phyloP scores from a whole-genome alignment of 2,113 vertebrate genomes.

The human region DNA sequence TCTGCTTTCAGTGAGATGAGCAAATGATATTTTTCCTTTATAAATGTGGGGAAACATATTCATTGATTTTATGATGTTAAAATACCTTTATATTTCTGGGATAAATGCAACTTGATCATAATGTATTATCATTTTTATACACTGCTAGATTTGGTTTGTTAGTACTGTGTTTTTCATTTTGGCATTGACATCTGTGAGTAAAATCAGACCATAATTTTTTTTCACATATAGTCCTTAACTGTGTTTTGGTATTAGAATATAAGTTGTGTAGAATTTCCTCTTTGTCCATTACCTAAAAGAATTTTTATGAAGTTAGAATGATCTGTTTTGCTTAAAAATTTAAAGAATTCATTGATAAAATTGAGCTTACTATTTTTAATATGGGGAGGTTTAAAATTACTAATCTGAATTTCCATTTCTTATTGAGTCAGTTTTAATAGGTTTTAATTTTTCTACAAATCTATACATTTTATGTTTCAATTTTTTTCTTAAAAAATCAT shows the following conservation, averaged over 20 bases:
- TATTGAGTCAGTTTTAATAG: background rate
- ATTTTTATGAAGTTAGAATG: background rate
- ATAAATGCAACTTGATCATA: background rate
- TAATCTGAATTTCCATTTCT: background rate
- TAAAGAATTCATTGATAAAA: slow-evolving; percentile 33
- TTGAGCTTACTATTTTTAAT: background rate
- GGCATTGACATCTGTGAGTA: background rate
- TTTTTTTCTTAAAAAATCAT: background rate
- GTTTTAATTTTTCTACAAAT: background rate
- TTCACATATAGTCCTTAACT: background rate
- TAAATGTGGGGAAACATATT: slow-evolving; percentile 23
- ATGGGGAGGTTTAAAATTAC: background rate
- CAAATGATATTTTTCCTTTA: slow-evolving; percentile 9
- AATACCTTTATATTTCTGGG: slow-evolving; percentile 6
- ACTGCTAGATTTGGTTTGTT: background rate
- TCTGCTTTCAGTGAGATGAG: slow-evolving; percentile 8
- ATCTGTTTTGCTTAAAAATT: background rate
- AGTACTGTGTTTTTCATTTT: background rate
- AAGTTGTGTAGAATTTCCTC: slow-evolving; percentile 1
- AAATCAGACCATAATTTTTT: background rate
- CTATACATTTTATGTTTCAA: background rate
- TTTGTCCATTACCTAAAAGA: background rate
- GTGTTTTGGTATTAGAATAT: slow-evolving; percentile 16
- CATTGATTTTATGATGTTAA: slow-evolving; percentile 37
- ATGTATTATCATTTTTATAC: slow-evolving; percentile 31